Percentiles rank a stretch among this genome's conserved stretches.
Evolutionary conservation across 2,797 vertebrate genomes (phyloP).

Genomic region (Peromyscus attwateri): DNA sequence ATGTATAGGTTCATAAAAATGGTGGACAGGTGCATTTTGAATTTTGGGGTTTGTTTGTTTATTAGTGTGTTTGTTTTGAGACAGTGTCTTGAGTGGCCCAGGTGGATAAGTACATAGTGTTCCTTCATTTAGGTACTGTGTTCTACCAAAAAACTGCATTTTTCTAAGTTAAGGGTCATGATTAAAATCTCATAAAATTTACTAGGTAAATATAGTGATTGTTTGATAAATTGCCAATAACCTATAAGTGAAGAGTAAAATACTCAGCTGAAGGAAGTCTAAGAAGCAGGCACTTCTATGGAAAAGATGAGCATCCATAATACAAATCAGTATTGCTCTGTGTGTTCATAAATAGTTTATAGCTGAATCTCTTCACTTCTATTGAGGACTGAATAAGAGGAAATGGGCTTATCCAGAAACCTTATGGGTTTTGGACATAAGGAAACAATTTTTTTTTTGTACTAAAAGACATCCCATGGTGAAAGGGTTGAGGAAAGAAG

Average conservation of each 20-base stretch:
- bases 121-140: background rate
- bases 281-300: background rate
- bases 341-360: background rate
- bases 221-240: background rate
- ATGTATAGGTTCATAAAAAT: background rate
- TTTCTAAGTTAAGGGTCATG: background rate
- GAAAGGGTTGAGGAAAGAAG: background rate
- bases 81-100: too few species aligned
- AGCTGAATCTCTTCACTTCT: background rate
- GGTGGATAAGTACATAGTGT: background rate
- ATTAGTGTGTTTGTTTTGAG: background rate
- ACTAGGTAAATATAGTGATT: background rate
- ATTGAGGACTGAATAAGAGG: background rate
- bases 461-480: background rate
- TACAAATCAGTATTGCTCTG: background rate
- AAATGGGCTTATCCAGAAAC: background rate
- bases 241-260: background rate
- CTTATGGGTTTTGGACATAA: background rate
- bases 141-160: background rate
- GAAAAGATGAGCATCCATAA: background rate
- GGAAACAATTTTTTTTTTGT: slow-evolving; percentile 27
- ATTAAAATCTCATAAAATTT: background rate
- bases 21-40: background rate
- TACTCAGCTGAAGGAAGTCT: background rate
- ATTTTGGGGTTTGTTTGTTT: background rate